phyloP scores from a whole-genome alignment of 2,797 vertebrate genomes.

The Leptatherina wallacei region DNA sequence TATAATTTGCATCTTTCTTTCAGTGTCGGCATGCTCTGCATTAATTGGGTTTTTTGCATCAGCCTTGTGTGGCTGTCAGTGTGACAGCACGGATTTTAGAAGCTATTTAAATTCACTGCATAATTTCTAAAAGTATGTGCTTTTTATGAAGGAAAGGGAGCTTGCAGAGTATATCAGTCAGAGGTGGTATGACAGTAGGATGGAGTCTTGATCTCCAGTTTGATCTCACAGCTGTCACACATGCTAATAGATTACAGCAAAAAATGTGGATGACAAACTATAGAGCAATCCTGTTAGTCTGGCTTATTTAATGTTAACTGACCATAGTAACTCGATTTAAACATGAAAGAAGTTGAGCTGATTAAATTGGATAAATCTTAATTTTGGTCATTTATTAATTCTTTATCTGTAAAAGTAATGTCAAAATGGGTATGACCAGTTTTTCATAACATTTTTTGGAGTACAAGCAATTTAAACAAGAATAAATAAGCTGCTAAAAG shows the following conservation, averaged over 20 bases:
- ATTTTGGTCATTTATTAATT: no score
- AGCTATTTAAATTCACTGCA: background rate
- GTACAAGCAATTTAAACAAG: background rate
- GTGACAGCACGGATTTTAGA: background rate
- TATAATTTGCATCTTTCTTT: conserved; percentile 1
- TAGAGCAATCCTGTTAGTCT: background rate
- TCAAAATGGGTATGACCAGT: background rate
- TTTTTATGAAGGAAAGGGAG: background rate
- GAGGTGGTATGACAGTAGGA: background rate
- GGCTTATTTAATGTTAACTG: background rate
- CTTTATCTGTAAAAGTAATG: background rate
- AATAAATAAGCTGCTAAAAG: no score
- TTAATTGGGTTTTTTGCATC: conserved; percentile 4
- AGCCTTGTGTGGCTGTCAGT: background rate
- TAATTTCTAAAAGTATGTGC: background rate
- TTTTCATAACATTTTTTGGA: background rate
- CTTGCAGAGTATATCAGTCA: background rate
- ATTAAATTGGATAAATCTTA: no score
- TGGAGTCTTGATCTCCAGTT: background rate
- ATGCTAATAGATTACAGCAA: background rate
- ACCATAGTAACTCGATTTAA: no score
- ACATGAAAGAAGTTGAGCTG: no score
- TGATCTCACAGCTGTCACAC: background rate
- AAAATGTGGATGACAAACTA: background rate
- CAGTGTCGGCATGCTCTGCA: background rate